Base-by-base conservation (phyloP, 1,140 invertebrate genomes). In the Charaxes varanes region DNA sequence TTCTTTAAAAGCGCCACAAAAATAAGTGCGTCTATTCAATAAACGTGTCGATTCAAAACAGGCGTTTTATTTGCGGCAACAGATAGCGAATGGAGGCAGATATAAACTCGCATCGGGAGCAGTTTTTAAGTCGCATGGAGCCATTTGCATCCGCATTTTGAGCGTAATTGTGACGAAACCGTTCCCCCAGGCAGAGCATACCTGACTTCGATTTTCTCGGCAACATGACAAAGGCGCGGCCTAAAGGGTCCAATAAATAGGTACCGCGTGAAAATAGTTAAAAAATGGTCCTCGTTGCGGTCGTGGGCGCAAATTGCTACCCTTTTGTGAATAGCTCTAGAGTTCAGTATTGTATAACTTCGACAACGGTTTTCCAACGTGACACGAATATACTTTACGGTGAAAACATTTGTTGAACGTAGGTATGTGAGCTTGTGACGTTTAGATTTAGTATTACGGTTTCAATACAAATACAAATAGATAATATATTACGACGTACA, bases 201-300 rank as follows among this genome's bases (percentile, higher is more conserved):
- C 71, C 71, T 76, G 64, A 76, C 60, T 78, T 70, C 72, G 74
- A 71, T 82, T 77, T 78, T 65, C 63, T 56, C 58, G 56, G 49
- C 58, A 53, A 80, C 73, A 79, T 73, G 71, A 77, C 68, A 80
- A 80, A 78, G 73, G 73, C 73, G 72, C 66, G 71, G 71, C 69
- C 66, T 72, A 45, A 73, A 58, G 66, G 66, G 64, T 40, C 64
- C 70, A 77, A 77, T 80, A 79, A 77, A 79, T 78, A 78, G 65
- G 57, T 61, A 61, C 52, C 43, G 53, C 60, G 53, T 72, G 68
- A 67, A 69, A 77, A 76, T 77, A 71, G 63, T 76, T 73, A 72
- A 72, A 80, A 77, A 73, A 70, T 62, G 50, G 53, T 44, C 41
- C 53, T 45, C 13, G 22, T 40, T 32, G 45, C 23, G n/a, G n/a